Base-by-base conservation (phyloP, 2,888 invertebrate genomes). In the Drosophila koepferae region DNA sequence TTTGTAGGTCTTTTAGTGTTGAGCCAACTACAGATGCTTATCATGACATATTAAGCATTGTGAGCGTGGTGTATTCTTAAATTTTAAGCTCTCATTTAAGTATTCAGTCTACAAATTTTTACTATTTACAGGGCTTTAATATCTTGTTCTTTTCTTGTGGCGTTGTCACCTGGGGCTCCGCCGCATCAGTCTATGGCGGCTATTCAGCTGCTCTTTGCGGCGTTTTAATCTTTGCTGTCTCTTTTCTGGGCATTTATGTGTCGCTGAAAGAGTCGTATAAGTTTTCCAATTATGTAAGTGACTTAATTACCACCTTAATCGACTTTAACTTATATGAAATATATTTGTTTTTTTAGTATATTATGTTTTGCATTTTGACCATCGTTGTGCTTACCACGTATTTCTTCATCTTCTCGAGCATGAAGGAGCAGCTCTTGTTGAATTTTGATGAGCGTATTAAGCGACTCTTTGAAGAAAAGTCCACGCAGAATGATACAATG, bases 71-170 rank as follows among this genome's bases (percentile, higher is more conserved):
- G 43, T 18, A 43, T 43, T 43, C 18, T 43, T 43, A 43, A 40
- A 34, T 2, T 8, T 9, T 10, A 34, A 34, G 14, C 36, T 4
- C 12, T 38, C 12, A 12, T 12, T 12, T 38, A 14, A 14, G 38
- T 38, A 5, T 34, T 34, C 1, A 34, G n/a, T n/a, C n/a, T 1
- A 10, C 2, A 34, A 34, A 34, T 34, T 34, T 7, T 14, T 20
- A 0, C 20, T 36, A 18, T 10, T 64, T 51, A 34, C 73, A 91
- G 91, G 78, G 72, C n/a, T 72, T 82, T 75, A 70, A 77, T 70
- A 63, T 86, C 67, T 68, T 89, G 72, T 77, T 91, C 82, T 87
- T 91, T 41, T 91, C 92, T 28, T 90, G 86, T 23, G 91, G 91
- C 23, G 91, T 92, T 16, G 82, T 90, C 20, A 81, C 86, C 38